A percentile compares a stretch with the other conserved stretches of the same genome.
Conservation (phyloP, 1,140 invertebrate genomes). For the Papilio polyxenes region DNA sequence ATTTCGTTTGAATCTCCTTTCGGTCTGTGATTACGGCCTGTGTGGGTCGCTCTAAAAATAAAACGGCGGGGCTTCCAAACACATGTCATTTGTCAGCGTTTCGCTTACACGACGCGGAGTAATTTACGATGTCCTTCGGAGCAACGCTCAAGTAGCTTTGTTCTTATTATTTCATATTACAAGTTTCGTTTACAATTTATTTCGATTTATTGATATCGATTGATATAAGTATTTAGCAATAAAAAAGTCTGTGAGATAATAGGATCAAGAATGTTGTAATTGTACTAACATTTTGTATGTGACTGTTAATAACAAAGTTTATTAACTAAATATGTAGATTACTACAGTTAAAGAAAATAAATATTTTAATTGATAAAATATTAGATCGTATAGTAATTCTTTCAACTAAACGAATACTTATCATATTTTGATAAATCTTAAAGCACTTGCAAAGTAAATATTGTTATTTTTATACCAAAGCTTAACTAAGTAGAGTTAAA, state of each 20-base stretch:
- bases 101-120: conserved; percentile 64
- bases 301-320: background rate
- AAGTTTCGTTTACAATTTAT: conserved; percentile 16
- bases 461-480: conserved; percentile 37
- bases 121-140: conserved; percentile 60
- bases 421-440: background rate
- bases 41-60: conserved; percentile 70
- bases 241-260: background rate
- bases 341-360: too few relatives aligned
- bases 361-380: too few relatives aligned
- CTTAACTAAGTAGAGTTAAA: conserved; percentile 60
- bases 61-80: conserved; percentile 59
- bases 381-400: too few relatives aligned
- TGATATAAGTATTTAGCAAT: background rate
- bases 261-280: background rate
- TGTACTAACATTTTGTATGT: background rate
- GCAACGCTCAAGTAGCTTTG: conserved; percentile 46
- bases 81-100: conserved; percentile 77
- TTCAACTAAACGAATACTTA: background rate
- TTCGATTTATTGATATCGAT: background rate
- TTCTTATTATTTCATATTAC: conserved; percentile 29
- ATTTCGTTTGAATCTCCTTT: conserved; percentile 41
- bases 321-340: background rate
- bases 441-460: background rate
- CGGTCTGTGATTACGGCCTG: conserved; percentile 63